Evolutionary conservation across 2,888 invertebrate genomes (phyloP).

Genomic region (Priapulus caudatus): DNA sequence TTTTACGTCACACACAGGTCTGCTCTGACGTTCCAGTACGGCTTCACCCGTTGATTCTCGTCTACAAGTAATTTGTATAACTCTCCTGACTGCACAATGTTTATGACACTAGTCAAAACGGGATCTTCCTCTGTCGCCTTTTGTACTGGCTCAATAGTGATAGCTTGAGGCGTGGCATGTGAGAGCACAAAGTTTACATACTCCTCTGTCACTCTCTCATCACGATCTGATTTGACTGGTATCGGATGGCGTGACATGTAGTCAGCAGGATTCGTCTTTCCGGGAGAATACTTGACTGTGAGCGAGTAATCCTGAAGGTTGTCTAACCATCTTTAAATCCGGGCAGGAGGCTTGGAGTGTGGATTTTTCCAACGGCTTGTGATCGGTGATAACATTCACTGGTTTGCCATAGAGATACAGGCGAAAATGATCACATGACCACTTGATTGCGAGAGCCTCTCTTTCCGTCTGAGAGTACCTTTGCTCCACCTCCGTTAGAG

Average conservation of each 20-base stretch:
- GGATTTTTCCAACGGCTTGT: constrained; percentile 25
- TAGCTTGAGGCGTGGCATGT: too few relatives aligned
- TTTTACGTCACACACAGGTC: not conserved
- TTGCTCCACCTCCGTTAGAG: constrained; percentile 14
- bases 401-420: constrained; percentile 24
- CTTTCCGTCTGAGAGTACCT: constrained; percentile 20
- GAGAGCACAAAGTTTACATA: too few relatives aligned
- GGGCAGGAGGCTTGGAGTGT: constrained; percentile 22
- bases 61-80: too few relatives aligned
- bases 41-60: too few relatives aligned
- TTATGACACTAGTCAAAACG: too few relatives aligned
- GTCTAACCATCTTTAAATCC: constrained; percentile 25
- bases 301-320: constrained; percentile 14
- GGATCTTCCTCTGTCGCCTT: too few relatives aligned
- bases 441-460: constrained; percentile 25
- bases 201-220: too few relatives aligned
- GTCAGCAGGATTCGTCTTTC: constrained; percentile 24
- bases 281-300: constrained; percentile 19
- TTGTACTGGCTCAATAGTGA: too few relatives aligned
- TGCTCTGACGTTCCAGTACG: too few relatives aligned
- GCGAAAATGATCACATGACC: constrained; percentile 27
- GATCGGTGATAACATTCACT: constrained; percentile 25
- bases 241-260: constrained; percentile 23
- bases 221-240: not conserved
- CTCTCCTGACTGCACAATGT: too few relatives aligned